A percentile compares a stretch with the other conserved stretches of the same genome.
Evolutionary conservation across 2,888 invertebrate species (phyloP).

Genomic region (Gasteruption jaculator): DNA sequence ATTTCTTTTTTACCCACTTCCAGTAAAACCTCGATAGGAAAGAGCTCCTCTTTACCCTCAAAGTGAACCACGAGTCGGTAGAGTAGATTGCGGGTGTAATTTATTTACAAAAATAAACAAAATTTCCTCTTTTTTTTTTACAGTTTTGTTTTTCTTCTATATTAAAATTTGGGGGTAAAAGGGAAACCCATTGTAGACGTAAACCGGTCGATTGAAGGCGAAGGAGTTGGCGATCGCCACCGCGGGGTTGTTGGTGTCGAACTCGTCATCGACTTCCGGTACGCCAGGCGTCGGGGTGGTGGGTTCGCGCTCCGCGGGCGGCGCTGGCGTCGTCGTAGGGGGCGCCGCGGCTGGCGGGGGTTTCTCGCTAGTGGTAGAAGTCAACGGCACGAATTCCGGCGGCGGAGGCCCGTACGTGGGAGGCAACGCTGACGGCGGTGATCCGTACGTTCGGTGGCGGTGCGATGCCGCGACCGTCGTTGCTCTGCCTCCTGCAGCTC

Average conservation of each 20-base stretch:
- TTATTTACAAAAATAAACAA: too few relatives aligned
- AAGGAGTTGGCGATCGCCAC: conserved; percentile 47
- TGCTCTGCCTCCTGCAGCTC: conserved; percentile 19
- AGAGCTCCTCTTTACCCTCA: too few relatives aligned
- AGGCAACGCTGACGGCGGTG: conserved; percentile 9
- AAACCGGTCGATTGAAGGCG: conserved; percentile 46
- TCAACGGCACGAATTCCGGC: conserved; percentile 23
- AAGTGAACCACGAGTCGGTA: too few relatives aligned
- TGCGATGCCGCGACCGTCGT: too few relatives aligned
- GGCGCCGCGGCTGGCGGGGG: conserved; percentile 24
- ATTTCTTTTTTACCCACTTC: too few relatives aligned
- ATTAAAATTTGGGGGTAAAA: too few relatives aligned
- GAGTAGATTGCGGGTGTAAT: too few relatives aligned
- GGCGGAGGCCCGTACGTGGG: conserved; percentile 20
- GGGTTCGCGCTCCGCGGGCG: conserved; percentile 37
- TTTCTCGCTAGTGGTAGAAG: conserved; percentile 16
- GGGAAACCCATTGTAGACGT: conserved; percentile 42
- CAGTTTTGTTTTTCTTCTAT: too few relatives aligned
- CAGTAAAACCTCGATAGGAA: too few relatives aligned
- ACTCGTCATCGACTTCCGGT: conserved; percentile 33
- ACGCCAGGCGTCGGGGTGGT: conserved; percentile 23
- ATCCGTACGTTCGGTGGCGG: too few relatives aligned
- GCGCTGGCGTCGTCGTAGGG: conserved; percentile 29
- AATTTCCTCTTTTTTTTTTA: too few relatives aligned
- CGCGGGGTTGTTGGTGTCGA: conserved; percentile 37